These are phyloP conservation scores for Channa argus DNA, from an alignment of 2,113 vertebrate species.

Conservation along the genomic window DNA sequence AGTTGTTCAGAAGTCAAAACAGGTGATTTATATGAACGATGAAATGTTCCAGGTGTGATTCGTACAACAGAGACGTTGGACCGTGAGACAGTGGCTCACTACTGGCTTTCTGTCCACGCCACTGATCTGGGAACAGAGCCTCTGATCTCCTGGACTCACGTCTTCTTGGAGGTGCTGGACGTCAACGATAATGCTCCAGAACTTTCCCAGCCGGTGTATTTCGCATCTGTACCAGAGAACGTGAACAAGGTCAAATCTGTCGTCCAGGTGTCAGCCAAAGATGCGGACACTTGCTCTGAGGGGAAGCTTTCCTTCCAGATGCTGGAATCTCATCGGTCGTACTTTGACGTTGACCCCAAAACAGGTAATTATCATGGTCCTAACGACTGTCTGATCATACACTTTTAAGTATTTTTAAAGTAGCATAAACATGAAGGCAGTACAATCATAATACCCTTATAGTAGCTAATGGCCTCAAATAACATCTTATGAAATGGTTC, in stretches of 20 bases:
- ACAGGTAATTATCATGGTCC: conserved; percentile 84
- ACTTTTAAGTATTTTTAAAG: no score
- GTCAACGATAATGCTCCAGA: conserved; percentile 95
- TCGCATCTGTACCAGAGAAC: conserved; percentile 89
- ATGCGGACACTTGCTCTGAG: conserved; percentile 88
- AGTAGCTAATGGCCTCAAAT: no score
- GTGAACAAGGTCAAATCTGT: conserved; percentile 83
- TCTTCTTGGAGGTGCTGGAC: conserved; percentile 92
- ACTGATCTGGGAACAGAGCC: conserved; percentile 90
- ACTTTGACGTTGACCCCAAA: conserved; percentile 86
- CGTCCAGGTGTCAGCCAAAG: conserved; percentile 87
- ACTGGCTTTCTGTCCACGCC: conserved; percentile 93
- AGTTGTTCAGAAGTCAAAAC: not conserved
- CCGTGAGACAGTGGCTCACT: conserved; percentile 86
- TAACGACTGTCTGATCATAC: no score
- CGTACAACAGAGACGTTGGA: conserved; percentile 86
- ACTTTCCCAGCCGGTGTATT: conserved; percentile 91
- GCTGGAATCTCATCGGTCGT: conserved; percentile 85
- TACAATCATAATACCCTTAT: no score
- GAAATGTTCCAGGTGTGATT: conserved; percentile 85
- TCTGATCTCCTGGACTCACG: conserved; percentile 88
- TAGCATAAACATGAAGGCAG: no score
- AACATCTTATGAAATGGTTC: no score
- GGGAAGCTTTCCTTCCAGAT: conserved; percentile 91
- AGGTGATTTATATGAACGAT: not conserved